These are phyloP conservation scores for Eristalinus sepulchralis DNA, from an alignment of 2,888 invertebrate genomes.

Conservation along the genomic window DNA sequence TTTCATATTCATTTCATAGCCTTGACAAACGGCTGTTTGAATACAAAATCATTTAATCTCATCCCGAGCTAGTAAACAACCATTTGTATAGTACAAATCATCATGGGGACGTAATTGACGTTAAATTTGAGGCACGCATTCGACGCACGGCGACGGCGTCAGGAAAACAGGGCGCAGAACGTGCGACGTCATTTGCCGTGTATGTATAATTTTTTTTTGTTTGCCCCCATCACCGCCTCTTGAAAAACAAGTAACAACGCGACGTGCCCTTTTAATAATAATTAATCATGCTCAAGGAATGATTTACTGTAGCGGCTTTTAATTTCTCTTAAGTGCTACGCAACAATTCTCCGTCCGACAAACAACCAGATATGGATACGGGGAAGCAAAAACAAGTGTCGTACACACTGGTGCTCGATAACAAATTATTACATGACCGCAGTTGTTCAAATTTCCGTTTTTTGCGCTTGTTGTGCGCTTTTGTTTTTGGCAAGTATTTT, in stretches of 20 bases:
- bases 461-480: not conserved
- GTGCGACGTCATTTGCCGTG: not conserved
- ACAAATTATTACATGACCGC: not conserved
- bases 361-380: not conserved
- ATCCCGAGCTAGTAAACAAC: not conserved
- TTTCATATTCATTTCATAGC: not conserved
- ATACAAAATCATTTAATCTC: conserved; percentile 18
- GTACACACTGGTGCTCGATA: not conserved
- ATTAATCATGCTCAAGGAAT: conserved; percentile 31
- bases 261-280: conserved; percentile 35
- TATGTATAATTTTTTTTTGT: not conserved
- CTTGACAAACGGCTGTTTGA: conserved; percentile 18
- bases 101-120: conserved; percentile 35
- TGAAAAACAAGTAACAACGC: not conserved
- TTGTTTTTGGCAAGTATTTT: not conserved
- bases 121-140: conserved; percentile 41
- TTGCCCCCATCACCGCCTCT: no score
- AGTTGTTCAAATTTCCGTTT: not conserved
- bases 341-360: not conserved
- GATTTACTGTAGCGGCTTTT: conserved; percentile 19
- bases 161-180: not conserved
- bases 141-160: not conserved
- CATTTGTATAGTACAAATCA: conserved; percentile 17
- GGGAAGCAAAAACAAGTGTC: not conserved
- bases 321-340: conserved; percentile 26